A percentile compares a stretch with the other conserved stretches of the same genome.
Evolutionary conservation across 2,888 invertebrate species (phyloP).

Genomic region (Ptycholaimellus sp.): DNA sequence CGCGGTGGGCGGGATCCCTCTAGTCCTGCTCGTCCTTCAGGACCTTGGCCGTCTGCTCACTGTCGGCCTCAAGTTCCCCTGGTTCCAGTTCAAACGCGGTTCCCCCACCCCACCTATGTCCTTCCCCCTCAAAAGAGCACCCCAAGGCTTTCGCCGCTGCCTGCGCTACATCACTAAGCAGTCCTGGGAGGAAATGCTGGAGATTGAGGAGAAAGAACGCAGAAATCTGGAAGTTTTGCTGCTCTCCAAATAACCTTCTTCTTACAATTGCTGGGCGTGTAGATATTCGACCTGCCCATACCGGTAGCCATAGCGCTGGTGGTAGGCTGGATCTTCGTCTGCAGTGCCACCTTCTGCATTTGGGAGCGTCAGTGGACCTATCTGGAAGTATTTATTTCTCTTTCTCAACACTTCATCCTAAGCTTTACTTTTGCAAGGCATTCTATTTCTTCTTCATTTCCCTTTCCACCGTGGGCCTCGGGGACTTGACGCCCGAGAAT

Average conservation of each 20-base stretch:
- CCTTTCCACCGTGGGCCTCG: slow-evolving; percentile 31
- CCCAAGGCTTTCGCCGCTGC: not conserved
- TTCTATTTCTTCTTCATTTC: slow-evolving; percentile 91
- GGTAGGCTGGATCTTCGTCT: slow-evolving; percentile 56
- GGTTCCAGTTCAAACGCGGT: slow-evolving; percentile 16
- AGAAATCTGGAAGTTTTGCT: not conserved
- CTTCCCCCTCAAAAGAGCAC: not conserved
- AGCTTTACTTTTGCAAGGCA: no score
- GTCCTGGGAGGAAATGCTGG: slow-evolving; percentile 13
- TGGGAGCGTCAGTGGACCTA: slow-evolving; percentile 50
- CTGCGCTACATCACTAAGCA: slow-evolving; percentile 15
- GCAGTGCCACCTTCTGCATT: slow-evolving; percentile 27
- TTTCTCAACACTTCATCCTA: no score
- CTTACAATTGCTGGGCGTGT: no score
- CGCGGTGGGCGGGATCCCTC: slow-evolving; percentile 14
- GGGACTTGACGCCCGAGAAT: slow-evolving; percentile 31
- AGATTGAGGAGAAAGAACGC: slow-evolving; percentile 5
- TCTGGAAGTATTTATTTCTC: no score
- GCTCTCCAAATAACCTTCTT: not conserved
- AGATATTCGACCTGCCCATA: slow-evolving; percentile 59
- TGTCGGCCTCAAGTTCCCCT: slow-evolving; percentile 16
- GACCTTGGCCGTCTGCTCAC: slow-evolving; percentile 15
- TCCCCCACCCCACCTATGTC: slow-evolving; percentile 9
- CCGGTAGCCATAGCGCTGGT: slow-evolving; percentile 59
- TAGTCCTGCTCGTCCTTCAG: slow-evolving; percentile 14